Evolutionary conservation across 2,888 invertebrate genomes (phyloP).

Genomic region (Tiliacea citrago): DNA sequence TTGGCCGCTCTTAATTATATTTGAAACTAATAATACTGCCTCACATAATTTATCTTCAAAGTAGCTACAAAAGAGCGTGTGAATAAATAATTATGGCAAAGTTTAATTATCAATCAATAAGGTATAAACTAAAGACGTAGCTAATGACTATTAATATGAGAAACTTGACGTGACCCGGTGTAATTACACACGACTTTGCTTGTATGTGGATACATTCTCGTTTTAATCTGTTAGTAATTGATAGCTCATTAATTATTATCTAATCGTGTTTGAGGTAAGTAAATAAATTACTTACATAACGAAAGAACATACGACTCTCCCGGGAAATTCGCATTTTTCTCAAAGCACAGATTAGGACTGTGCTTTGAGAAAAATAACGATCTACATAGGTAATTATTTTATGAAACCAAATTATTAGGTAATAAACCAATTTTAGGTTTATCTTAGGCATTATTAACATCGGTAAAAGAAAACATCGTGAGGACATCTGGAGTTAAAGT

Average conservation of each 20-base stretch:
- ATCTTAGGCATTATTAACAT: neutral
- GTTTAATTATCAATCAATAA: slow-evolving; percentile 51
- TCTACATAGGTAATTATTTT: neutral
- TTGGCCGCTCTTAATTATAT: too few relatives aligned
- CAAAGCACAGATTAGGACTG: neutral
- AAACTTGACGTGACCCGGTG: slow-evolving; percentile 33
- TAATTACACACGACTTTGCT: slow-evolving; percentile 45
- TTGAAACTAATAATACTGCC: slow-evolving; percentile 22
- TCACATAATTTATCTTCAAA: slow-evolving; percentile 26
- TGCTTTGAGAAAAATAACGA: neutral
- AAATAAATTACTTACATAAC: neutral
- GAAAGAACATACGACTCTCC: neutral
- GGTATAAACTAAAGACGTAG: slow-evolving; percentile 7
- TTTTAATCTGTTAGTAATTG: slow-evolving; percentile 31
- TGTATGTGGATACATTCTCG: slow-evolving; percentile 21
- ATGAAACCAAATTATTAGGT: neutral
- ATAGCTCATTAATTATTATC: slow-evolving; percentile 15
- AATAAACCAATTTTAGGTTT: neutral
- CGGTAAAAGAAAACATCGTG: too few relatives aligned
- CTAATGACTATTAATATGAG: slow-evolving; percentile 43
- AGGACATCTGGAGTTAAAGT: too few relatives aligned
- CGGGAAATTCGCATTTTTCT: too few relatives aligned
- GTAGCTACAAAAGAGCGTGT: slow-evolving; percentile 11
- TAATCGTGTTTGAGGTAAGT: slow-evolving; percentile 13
- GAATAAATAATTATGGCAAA: slow-evolving; percentile 35